Base-by-base conservation (phyloP, 53 echinoderm and acorn worm genomes). In the Echinometra lucunter region DNA sequence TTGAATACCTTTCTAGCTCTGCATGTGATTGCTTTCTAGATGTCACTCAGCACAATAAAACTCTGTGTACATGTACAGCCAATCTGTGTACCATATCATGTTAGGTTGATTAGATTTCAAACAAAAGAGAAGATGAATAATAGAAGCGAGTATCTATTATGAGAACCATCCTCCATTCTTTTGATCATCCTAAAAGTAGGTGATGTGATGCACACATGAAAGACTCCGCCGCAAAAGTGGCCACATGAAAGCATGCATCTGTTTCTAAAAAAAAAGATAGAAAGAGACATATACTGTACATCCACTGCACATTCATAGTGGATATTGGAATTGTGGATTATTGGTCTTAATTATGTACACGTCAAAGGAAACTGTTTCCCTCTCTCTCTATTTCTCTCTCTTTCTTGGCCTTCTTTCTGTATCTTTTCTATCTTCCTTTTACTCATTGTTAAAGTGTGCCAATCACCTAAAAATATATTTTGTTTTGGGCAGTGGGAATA, bases 311-410 rank as follows among this genome's bases (percentile, higher is more conserved):
- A n/a, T n/a, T n/a, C n/a, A n/a, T n/a, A n/a, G n/a, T n/a, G n/a
- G n/a, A n/a, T n/a, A n/a, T n/a, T n/a, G n/a, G n/a, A n/a, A n/a
- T n/a, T n/a, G n/a, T n/a, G n/a, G n/a, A n/a, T n/a, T n/a, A n/a
- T n/a, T n/a, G n/a, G n/a, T 67, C 32, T 67, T 67, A 67, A 67
- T 28, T 21, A 30, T n/a, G 32, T 67, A 18, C 32, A 28, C 67
- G 5, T 32, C 18, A 42, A 80, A 80, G 4, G 12, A 53, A 53
- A 42, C 12, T 28, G 0, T 90, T 32, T 60, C 63, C 6, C 63
- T 90, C 34, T 90, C 90, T 90, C 63, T 35, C 90, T 60, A 10
- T 53, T 18, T 58, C 40, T 66, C 58, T 90, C 66, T 60, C 66
- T 90, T 11, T 37, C 63, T 90, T 90, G 40, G 37, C 90, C 38